Evolutionary conservation across 2,888 invertebrate genomes (phyloP), one percentile per base, ranked within the genome.

Genomic region (Tetragonula carbonaria): DNA sequence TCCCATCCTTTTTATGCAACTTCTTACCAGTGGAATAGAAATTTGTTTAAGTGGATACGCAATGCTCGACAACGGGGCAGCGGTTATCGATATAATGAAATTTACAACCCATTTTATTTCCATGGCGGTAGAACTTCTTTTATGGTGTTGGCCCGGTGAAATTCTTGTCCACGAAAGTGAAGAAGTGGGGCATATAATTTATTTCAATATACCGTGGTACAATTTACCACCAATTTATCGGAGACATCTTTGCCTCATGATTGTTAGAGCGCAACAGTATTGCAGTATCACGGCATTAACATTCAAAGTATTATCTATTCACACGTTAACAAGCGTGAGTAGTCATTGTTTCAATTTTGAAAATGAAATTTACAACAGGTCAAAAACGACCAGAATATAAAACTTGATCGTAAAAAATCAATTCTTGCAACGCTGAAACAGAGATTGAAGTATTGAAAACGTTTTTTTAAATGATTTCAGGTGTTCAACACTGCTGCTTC

Each of bases 21-120:
- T 91, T 6, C 28, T 91, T 0, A 86, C 85, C 11, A 88, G 87
- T 45, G 87, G 86, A 14, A 18, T 90, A 18, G 87, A 88, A 74
- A 88, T 91, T 53, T 91, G 91, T 71, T 72, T 91, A 45, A 87
- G 87, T 33, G 89, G 90, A 21, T 90, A 79, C 57, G 86, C 88
- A 2, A 28, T 88, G 2, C 67, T 75, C n/a, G 79, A 73, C n/a
- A 77, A 78, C 33, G 70, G 70, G 2, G 57, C 63, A n/a, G 51
- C 71, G 2, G n/a, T 51, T 11, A 38, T 59, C 18, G 86, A 86
- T 75, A 38, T 86, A 18, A 14, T 88, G 23, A 88, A 86, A 84
- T 86, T 82, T 65, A 74, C 78, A 33, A 79, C 78, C 70, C 87
- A 84, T 76, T 71, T 89, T 38, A 21, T 55, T 5, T 74, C 85